These are phyloP conservation scores for Phasia obesa DNA, from an alignment of 2,888 invertebrate species.

Conservation along the genomic window DNA sequence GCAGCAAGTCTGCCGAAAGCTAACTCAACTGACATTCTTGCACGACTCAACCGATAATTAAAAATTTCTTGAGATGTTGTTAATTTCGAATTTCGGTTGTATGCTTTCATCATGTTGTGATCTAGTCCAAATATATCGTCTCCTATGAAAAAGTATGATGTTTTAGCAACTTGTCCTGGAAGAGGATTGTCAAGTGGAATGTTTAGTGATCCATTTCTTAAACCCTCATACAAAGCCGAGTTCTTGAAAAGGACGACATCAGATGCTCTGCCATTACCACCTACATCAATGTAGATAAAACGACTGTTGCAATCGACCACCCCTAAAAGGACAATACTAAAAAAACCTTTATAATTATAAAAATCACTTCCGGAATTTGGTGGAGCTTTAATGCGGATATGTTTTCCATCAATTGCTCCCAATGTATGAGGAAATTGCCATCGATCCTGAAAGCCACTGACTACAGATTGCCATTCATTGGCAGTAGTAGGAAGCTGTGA, in stretches of 20 bases:
- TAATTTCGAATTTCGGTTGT: conserved; percentile 10
- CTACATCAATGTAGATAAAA: not conserved
- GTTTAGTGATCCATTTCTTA: not conserved
- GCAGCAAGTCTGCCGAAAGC: conserved; percentile 35
- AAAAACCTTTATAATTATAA: not conserved
- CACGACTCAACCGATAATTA: conserved; percentile 38
- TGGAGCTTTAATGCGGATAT: not conserved
- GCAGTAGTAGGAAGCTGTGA: no score
- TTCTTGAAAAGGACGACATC: not conserved
- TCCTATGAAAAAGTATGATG: conserved; percentile 27
- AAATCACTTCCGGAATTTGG: not conserved
- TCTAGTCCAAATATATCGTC: conserved; percentile 25
- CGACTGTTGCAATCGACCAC: not conserved
- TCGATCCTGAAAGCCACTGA: not conserved
- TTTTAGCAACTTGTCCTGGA: not conserved
- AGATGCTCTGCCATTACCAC: not conserved
- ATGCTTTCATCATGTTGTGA: conserved; percentile 11
- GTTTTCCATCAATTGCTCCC: not conserved
- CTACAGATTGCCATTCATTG: not conserved
- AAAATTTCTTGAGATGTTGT: conserved; percentile 25
- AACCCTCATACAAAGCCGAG: not conserved
- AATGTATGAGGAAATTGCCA: not conserved
- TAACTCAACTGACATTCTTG: conserved; percentile 32
- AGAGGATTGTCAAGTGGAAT: not conserved
- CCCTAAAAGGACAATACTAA: not conserved